Conservation (phyloP, 2,888 invertebrate genomes). For the Encarsia formosa region DNA sequence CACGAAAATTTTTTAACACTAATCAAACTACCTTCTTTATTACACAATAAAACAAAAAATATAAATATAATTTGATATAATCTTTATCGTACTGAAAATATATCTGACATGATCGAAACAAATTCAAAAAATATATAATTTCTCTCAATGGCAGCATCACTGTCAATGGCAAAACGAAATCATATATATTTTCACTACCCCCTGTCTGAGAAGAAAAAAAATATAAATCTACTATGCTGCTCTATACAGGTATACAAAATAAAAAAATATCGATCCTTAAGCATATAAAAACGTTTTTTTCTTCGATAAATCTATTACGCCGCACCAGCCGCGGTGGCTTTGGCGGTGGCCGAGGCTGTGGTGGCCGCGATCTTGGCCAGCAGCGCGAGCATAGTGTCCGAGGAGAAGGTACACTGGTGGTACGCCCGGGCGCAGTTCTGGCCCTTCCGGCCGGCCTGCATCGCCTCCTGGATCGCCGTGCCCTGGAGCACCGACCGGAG, state of each 20-base stretch:
- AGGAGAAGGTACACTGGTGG: conserved; percentile 51
- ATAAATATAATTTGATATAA: too few species aligned
- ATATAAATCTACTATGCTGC: too few species aligned
- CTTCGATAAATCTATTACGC: conserved; percentile 7
- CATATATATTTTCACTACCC: too few species aligned
- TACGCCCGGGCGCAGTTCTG: conserved; percentile 51
- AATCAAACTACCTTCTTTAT: too few species aligned
- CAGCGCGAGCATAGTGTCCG: conserved; percentile 45
- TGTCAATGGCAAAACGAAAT: too few species aligned
- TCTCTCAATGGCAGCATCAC: too few species aligned
- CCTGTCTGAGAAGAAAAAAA: neutral
- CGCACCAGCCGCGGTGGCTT: neutral
- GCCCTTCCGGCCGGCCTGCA: conserved; percentile 51
- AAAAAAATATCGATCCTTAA: neutral
- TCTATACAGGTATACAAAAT: neutral
- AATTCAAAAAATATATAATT: too few species aligned
- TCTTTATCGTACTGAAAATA: too few species aligned
- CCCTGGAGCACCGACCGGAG: conserved; percentile 51
- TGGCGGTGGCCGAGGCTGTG: conserved; percentile 22
- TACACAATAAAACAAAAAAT: too few species aligned
- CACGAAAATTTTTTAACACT: too few species aligned
- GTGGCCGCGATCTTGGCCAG: conserved; percentile 40
- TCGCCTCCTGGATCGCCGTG: conserved; percentile 56
- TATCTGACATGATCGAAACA: too few species aligned
- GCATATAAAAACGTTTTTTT: too few species aligned